Conservation (phyloP, 2,797 vertebrate genomes). For the Pyrocephalus nanus region DNA sequence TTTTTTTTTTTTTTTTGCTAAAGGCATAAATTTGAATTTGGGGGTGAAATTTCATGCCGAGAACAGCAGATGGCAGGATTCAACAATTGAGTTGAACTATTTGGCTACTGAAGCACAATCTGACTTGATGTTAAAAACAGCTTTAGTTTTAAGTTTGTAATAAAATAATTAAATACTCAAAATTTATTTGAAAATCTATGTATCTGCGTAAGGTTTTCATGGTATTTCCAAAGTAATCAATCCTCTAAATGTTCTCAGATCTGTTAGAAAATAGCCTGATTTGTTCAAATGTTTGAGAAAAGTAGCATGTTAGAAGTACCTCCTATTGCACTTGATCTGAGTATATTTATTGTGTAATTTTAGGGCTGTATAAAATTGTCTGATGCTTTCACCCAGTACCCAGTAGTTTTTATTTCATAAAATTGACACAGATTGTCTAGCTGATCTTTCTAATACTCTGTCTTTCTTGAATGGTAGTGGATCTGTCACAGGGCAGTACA, state of each 20-base stretch:
- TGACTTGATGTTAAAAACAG: background rate
- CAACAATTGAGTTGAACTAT: background rate
- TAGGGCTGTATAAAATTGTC: background rate
- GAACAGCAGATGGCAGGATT: conserved; percentile 65
- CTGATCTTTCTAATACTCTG: background rate
- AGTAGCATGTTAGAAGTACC: background rate
- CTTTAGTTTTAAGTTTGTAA: background rate
- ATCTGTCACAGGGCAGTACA: background rate
- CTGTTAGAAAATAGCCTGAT: background rate
- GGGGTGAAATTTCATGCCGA: background rate
- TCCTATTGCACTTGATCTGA: fast-evolving
- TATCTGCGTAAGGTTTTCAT: background rate
- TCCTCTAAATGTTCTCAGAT: background rate
- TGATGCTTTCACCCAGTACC: background rate
- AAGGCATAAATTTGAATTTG: background rate
- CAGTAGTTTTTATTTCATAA: background rate
- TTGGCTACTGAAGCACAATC: background rate
- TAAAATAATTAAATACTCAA: background rate
- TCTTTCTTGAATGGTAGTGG: background rate
- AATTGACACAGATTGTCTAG: background rate
- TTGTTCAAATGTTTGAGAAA: background rate
- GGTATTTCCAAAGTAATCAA: background rate
- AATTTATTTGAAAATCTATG: background rate
- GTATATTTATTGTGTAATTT: background rate
- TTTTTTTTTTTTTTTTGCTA: background rate